These are phyloP conservation scores for Xyliphius kryptos DNA, from an alignment of 2,113 vertebrate species.

Conservation along the genomic window DNA sequence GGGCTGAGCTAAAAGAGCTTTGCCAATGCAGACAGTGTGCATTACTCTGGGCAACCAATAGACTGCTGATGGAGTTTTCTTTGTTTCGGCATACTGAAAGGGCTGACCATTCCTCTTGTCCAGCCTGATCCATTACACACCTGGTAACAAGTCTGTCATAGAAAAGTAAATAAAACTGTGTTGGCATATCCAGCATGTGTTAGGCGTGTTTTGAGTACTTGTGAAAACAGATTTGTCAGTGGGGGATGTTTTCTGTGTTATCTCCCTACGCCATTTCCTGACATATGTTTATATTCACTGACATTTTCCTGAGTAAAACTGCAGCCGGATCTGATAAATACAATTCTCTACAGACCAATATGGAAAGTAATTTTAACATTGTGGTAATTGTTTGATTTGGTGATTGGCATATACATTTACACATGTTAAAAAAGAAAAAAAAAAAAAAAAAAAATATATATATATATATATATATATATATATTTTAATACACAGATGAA, in stretches of 20 bases:
- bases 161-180: no score
- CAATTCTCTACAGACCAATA: no score
- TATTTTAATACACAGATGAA: no score
- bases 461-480: no score
- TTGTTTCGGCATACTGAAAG: conserved; percentile 52
- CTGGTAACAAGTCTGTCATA: conserved; percentile 13
- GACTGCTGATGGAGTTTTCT: conserved; percentile 64
- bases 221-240: background rate
- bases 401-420: no score
- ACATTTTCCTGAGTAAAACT: no score
- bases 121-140: conserved; percentile 17
- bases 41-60: conserved; percentile 54
- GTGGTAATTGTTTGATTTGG: no score
- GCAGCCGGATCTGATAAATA: conserved; percentile 1
- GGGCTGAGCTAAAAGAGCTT: conserved; percentile 52
- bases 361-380: no score
- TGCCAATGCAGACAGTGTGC: conserved; percentile 49
- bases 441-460: no score
- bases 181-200: conserved; percentile 10
- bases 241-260: conserved; percentile 23
- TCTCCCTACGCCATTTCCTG: conserved; percentile 31
- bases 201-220: conserved; percentile 2
- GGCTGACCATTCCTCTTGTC: conserved; percentile 27
- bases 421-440: no score
- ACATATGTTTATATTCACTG: conserved; percentile 36